Conservation (phyloP, 2,888 invertebrate species). For the Cephus pygmeus region DNA sequence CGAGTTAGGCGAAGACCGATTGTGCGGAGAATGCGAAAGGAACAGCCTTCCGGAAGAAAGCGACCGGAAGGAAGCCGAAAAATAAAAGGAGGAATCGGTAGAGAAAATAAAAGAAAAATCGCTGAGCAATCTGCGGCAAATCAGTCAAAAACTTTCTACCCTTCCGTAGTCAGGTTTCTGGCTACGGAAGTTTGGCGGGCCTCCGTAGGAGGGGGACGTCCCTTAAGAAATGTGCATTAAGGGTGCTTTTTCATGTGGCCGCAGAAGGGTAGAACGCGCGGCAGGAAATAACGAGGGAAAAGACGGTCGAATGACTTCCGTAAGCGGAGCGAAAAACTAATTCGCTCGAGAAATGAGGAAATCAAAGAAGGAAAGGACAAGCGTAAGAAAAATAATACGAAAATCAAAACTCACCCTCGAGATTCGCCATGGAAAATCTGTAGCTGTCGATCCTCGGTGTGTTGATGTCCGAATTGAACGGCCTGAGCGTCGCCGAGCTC, state of each 20-base stretch:
- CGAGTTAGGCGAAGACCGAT: not conserved
- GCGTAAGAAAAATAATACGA: not conserved
- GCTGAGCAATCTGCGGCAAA: not conserved
- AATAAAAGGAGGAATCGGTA: not conserved
- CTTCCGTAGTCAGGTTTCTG: not conserved
- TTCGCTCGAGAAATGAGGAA: not conserved
- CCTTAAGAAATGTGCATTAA: not conserved
- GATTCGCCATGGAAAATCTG: conserved; percentile 95
- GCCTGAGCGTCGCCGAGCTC: conserved; percentile 71
- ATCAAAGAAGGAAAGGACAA: not conserved
- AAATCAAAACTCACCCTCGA: conserved; percentile 72
- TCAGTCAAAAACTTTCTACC: not conserved
- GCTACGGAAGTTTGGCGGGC: not conserved
- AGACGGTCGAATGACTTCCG: not conserved
- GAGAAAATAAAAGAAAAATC: not conserved
- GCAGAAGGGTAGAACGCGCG: not conserved
- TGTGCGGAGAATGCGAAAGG: not conserved
- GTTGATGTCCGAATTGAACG: conserved; percentile 76
- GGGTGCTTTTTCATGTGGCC: not conserved
- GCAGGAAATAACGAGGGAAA: not conserved
- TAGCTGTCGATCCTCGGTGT: conserved; percentile 89
- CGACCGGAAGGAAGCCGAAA: not conserved
- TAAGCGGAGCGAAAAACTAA: not conserved
- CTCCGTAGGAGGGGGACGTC: not conserved
- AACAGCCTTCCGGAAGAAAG: not conserved